phyloP scores from a whole-genome alignment of 2,888 invertebrate genomes.

The Eupithecia vulgata region DNA sequence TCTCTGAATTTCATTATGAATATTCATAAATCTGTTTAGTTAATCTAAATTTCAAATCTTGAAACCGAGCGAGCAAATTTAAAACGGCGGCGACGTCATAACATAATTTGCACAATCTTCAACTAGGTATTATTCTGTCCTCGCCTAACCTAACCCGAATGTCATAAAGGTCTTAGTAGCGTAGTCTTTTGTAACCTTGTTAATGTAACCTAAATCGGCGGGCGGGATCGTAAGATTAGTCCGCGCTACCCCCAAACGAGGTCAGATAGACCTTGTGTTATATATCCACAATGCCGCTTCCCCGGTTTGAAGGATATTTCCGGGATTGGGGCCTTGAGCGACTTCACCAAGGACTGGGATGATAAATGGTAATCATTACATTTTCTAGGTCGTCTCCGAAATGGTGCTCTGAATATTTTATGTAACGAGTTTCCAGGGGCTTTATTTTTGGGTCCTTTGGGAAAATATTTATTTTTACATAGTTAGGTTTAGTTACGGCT shows the following conservation, averaged over 20 bases:
- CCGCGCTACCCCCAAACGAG: slow-evolving; percentile 53
- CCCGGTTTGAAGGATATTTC: slow-evolving; percentile 69
- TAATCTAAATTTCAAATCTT: neutral
- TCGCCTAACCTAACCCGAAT: slow-evolving; percentile 43
- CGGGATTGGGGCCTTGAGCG: slow-evolving; percentile 71
- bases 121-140: neutral
- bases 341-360: slow-evolving; percentile 73
- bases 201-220: slow-evolving; percentile 56
- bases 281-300: slow-evolving; percentile 58
- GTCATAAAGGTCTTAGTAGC: slow-evolving; percentile 43
- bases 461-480: slow-evolving; percentile 10
- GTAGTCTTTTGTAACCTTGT: slow-evolving; percentile 61
- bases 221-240: slow-evolving; percentile 60
- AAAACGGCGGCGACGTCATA: neutral
- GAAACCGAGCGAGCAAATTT: neutral
- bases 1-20: neutral
- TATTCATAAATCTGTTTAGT: neutral
- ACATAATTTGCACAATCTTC: neutral
- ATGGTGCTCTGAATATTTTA: slow-evolving; percentile 65
- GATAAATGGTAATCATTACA: slow-evolving; percentile 73
- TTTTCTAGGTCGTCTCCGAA: slow-evolving; percentile 69
- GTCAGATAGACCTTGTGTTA: slow-evolving; percentile 65
- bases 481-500: neutral
- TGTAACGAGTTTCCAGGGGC: slow-evolving; percentile 41
- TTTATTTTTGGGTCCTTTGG: slow-evolving; percentile 37